Percentiles rank a stretch among this genome's conserved stretches.
These are phyloP conservation scores for Cyclura pinguis DNA, from an alignment of 2,797 vertebrate species.

Conservation along the genomic window DNA sequence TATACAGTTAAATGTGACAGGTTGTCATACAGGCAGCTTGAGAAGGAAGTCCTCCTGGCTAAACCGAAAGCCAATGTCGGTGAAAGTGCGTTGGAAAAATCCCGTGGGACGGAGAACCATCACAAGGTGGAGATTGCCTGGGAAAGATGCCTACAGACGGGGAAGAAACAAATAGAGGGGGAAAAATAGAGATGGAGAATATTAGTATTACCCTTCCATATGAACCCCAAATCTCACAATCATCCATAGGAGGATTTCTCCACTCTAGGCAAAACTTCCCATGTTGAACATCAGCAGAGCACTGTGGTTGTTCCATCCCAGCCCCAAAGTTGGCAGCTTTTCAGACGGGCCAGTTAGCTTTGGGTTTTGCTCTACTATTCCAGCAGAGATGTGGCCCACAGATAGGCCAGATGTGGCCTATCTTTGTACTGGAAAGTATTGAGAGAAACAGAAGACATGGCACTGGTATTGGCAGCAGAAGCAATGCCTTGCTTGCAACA, in stretches of 20 bases:
- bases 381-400: too few species aligned
- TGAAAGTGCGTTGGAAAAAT: slow-evolving; percentile 97
- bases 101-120: slow-evolving; percentile 95
- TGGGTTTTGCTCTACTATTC: too few species aligned
- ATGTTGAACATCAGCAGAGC: background rate
- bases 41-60: slow-evolving; percentile 97
- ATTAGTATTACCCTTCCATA: background rate
- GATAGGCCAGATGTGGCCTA: too few species aligned
- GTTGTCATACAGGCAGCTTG: slow-evolving; percentile 90
- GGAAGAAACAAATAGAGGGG: background rate
- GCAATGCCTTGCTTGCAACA: too few species aligned
- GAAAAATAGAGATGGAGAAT: background rate
- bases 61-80: slow-evolving; percentile 96
- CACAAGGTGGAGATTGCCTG: slow-evolving; percentile 94
- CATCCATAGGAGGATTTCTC: too few species aligned
- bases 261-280: background rate
- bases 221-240: background rate
- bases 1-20: background rate
- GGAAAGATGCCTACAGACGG: slow-evolving; percentile 88
- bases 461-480: background rate
- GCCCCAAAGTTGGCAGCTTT: background rate
- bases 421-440: background rate
- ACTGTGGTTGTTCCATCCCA: background rate
- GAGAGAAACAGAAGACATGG: background rate
- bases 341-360: background rate